phyloP scores from a whole-genome alignment of 2,888 invertebrate species.

The Sarcophaga variegata region DNA sequence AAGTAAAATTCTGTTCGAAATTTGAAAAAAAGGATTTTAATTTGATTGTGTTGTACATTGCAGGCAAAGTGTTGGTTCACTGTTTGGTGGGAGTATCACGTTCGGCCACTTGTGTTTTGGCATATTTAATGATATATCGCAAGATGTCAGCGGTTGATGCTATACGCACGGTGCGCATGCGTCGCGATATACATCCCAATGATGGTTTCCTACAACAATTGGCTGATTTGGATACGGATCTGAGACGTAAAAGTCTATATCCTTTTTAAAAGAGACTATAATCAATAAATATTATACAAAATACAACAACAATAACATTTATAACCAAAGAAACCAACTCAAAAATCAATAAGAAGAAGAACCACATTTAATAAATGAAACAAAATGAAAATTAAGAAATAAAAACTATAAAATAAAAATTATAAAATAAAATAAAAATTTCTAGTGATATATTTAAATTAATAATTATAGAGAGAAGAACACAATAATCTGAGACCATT shows the following conservation, averaged over 20 bases:
- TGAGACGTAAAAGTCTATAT: constrained; percentile 83
- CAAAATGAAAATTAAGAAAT: constrained; percentile 31
- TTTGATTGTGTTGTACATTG: background rate
- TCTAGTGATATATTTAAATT: constrained; percentile 64
- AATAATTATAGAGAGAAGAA: constrained; percentile 23
- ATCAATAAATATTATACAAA: background rate
- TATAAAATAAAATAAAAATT: constrained; percentile 57
- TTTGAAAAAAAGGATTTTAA: too few relatives aligned
- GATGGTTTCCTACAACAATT: constrained; percentile 91
- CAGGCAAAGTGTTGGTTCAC: constrained; percentile 91
- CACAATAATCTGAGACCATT: constrained; percentile 59
- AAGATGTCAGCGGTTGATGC: constrained; percentile 89
- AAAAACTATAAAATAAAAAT: constrained; percentile 1
- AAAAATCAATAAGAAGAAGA: constrained; percentile 22
- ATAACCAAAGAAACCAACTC: constrained; percentile 63
- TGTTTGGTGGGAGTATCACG: constrained; percentile 92
- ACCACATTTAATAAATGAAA: constrained; percentile 48
- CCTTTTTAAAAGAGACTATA: constrained; percentile 74
- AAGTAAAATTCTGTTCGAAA: constrained; percentile 42
- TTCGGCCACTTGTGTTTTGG: constrained; percentile 90
- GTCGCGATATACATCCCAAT: constrained; percentile 90
- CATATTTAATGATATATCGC: constrained; percentile 91
- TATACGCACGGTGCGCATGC: constrained; percentile 86
- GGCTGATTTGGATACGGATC: constrained; percentile 86
- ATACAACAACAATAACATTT: constrained; percentile 64